Evolutionary conservation across 2,113 vertebrate species (phyloP).

Genomic region (Callipepla squamata): DNA sequence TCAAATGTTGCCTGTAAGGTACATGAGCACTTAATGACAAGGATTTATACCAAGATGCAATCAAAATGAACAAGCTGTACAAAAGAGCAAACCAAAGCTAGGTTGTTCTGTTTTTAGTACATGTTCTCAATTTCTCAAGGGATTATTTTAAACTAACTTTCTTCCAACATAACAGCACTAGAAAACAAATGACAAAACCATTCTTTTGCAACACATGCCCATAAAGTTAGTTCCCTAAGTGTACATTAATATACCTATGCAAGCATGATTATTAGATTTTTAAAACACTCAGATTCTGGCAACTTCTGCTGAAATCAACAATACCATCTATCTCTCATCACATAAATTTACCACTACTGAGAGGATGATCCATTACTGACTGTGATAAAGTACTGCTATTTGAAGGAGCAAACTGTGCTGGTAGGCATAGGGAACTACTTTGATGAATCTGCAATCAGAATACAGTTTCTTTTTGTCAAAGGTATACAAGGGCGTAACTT

Average conservation of each 20-base stretch:
- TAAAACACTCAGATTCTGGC: neutral
- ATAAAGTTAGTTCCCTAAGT: neutral
- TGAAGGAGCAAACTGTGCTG: neutral
- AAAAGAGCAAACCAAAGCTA: constrained; percentile 39
- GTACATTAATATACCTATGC: neutral
- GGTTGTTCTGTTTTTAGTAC: constrained; percentile 1
- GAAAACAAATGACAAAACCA: neutral
- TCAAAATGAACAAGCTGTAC: constrained; percentile 51
- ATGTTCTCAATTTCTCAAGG: neutral
- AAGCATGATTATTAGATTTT: neutral
- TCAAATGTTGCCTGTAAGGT: constrained; percentile 28
- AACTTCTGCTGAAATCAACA: constrained; percentile 31
- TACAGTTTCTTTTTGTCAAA: neutral
- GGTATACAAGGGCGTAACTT: neutral
- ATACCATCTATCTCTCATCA: neutral
- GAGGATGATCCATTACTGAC: constrained; percentile 2
- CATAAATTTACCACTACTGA: neutral
- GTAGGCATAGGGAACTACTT: neutral
- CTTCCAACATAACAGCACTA: neutral
- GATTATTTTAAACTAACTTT: constrained; percentile 33
- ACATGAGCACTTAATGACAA: constrained; percentile 16
- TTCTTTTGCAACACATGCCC: neutral
- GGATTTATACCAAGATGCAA: constrained; percentile 47
- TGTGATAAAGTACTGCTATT: neutral
- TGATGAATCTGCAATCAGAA: constrained; percentile 18